Evolutionary conservation across 2,888 invertebrate species (phyloP), one percentile per base, ranked within the genome.

Genomic region (Blastobasis lacticolella): DNA sequence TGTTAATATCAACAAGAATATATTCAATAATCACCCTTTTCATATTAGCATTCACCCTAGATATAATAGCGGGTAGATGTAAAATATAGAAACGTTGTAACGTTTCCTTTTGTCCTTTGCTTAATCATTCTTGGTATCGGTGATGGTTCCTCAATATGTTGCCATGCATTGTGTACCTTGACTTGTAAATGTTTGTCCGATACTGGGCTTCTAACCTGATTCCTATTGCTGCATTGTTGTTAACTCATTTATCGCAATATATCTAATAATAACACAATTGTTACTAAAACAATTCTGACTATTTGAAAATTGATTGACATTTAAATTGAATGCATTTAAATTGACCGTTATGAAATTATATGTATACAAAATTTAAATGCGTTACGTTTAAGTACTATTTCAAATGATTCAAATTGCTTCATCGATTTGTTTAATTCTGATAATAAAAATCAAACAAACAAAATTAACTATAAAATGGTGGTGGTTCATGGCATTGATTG

Each of bases 121-220:
- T 88, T 88, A 86, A 83, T 84, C 88, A 86, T 82, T 85, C 85
- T 87, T 87, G 87, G 86, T 86, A 75, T 79, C 85, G 88, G 88
- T 87, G 81, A 87, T 78, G 87, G 87, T 78, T 71, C 78, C 23
- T 73, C 68, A 71, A 59, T 65, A 69, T 73, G 63, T 81, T 81
- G 81, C 82, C 77, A 73, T 74, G 67, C 71, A 70, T 76, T 70
- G 58, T 66, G 57, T 66, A 61, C 67, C 60, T 63, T 57, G 64
- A 58, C 65, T 70, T 71, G 67, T 78, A 66, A 75, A 75, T 75
- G 78, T 75, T 57, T 63, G 61, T 61, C 68, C 64, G 57, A 64
- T 59, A 56, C 60, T 23, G 55, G 49, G 58, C 56, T 56, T 53
- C 36, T 49, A 49, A 23, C 23, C 23, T 23, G 23, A 23, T 23